Evolutionary conservation across 2,113 vertebrate species (phyloP), one percentile per base, ranked within the genome.

Genomic region (Aptenodytes patagonicus): DNA sequence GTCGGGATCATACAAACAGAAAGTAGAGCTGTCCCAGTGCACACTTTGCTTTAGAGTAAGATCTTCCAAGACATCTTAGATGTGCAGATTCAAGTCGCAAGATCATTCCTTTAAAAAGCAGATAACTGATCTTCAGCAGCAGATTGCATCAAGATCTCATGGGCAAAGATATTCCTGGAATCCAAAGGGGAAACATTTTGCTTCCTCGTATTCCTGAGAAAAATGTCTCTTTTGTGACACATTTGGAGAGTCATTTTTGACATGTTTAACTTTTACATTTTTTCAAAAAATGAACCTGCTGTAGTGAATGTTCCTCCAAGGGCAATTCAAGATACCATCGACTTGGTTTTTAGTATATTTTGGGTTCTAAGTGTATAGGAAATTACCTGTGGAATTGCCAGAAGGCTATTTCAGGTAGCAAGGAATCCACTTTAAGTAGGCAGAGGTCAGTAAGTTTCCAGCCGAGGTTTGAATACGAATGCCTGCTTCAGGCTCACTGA

Each of bases 61-160:
- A 36, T 26, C 93, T 95, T 96, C 94, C 57, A 83, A 89, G 90
- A 84, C 1, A 0, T 24, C 83, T 94, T 52, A 93, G 92, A 90
- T 93, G 90, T 92, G 83, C 80, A 91, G 95, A 93, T 95, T 84
- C 70, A 60, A 96, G 90, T 89, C 93, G 89, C 47, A 75, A 44
- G 68, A 89, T 95, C 73, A 20, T 82, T 76, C 70, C 87, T 94
- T 72, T 87, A 65, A 65, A 94, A 79, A 95, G 79, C 58, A 87
- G 91, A 22, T 69, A 87, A 87, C 77, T 84, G 90, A 92, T 95
- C 87, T 87, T 71, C 61, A 92, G 90, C 68, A 82, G 72, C 57
- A 79, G 70, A 65, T 31, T 87, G 87, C 91, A 40, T 65, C 1
- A 1, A 65, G 89, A 82, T 95, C 93, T 92, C 87, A 38, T 76